These are phyloP conservation scores for Micronisus gabar DNA, from an alignment of 2,113 vertebrate species.

Conservation along the genomic window DNA sequence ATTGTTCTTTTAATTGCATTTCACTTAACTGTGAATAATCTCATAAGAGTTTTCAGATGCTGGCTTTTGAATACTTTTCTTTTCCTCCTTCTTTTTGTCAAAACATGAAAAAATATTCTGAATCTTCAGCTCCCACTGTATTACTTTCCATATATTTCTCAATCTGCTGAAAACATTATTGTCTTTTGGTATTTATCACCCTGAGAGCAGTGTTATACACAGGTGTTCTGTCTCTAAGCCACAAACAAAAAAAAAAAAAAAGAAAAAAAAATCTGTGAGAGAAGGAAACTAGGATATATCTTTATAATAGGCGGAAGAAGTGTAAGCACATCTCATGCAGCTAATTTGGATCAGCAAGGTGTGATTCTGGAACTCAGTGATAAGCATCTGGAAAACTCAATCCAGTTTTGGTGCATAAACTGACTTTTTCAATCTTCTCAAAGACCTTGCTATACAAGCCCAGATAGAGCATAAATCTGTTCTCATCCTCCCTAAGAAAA, in stretches of 20 bases:
- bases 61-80: background rate
- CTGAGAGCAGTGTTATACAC: background rate
- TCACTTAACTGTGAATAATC: background rate
- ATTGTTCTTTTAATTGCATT: conserved; percentile 29
- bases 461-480: background rate
- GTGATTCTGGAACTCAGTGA: background rate
- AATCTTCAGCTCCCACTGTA: background rate
- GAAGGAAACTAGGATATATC: background rate
- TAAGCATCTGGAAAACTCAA: background rate
- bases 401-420: background rate
- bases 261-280: background rate
- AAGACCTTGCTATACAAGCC: background rate
- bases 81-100: background rate
- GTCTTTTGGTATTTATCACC: background rate
- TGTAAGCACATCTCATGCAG: background rate
- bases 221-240: background rate
- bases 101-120: background rate
- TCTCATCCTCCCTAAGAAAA: background rate
- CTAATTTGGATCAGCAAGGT: background rate
- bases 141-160: background rate
- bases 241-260: background rate
- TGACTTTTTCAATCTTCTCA: background rate
- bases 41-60: background rate
- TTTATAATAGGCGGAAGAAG: background rate
- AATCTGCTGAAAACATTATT: background rate